These are phyloP conservation scores for Hycleus cichorii DNA, from an alignment of 1,140 invertebrate species.

Conservation along the genomic window DNA sequence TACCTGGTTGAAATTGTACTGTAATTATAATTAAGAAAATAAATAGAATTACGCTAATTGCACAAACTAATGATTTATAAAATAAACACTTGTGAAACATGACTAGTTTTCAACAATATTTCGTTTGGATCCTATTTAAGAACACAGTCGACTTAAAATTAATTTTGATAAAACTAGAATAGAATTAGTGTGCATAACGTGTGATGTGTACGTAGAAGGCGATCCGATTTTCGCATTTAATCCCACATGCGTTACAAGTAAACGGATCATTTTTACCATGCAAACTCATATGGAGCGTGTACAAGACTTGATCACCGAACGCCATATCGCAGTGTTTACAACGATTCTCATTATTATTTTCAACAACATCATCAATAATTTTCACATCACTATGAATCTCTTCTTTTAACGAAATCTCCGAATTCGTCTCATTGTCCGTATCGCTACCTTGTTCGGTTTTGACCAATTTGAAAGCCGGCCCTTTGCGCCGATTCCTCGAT, in stretches of 20 bases:
- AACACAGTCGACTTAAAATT: neutral
- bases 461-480: conserved; percentile 60
- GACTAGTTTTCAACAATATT: neutral
- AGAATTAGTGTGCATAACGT: conserved; percentile 65
- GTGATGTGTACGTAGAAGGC: conserved; percentile 90
- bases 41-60: neutral
- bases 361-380: conserved; percentile 10
- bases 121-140: neutral
- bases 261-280: conserved; percentile 87
- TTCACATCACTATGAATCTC: neutral
- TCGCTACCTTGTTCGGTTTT: conserved; percentile 5
- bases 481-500: conserved; percentile 67
- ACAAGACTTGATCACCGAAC: conserved; percentile 87
- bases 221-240: conserved; percentile 70
- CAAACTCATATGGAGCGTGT: conserved; percentile 93
- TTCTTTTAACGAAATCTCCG: neutral
- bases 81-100: neutral
- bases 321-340: conserved; percentile 85
- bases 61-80: neutral
- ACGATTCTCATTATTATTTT: conserved; percentile 43
- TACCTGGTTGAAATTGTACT: too few relatives aligned
- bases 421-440: neutral
- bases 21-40: neutral
- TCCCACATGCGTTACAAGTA: conserved; percentile 91
- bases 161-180: neutral